Evolutionary conservation across 2,797 vertebrate genomes (phyloP).

Genomic region (Esox lucius): DNA sequence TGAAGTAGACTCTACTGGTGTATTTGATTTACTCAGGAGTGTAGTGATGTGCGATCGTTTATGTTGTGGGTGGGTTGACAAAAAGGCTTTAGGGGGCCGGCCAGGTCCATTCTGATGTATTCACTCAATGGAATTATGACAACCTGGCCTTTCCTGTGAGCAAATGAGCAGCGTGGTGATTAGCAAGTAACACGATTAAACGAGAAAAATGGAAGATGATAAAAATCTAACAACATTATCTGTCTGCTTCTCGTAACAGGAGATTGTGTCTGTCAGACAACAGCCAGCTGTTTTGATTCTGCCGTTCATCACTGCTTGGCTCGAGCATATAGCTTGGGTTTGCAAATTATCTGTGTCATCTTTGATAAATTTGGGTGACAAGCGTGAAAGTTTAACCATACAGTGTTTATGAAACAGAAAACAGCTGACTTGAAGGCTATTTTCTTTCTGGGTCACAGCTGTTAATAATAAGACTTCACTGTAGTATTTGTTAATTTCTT

Average conservation of each 20-base stretch:
- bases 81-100: background rate
- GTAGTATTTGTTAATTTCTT: slow-evolving; percentile 41
- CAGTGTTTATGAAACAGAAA: slow-evolving; percentile 13
- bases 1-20: too few relatives aligned
- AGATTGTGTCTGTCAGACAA: slow-evolving; percentile 26
- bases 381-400: slow-evolving; percentile 15
- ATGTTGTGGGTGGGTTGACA: background rate
- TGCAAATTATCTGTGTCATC: slow-evolving; percentile 5
- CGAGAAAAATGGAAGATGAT: background rate
- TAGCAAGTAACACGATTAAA: background rate
- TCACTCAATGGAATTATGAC: background rate
- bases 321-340: slow-evolving; percentile 1
- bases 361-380: slow-evolving; percentile 19
- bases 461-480: background rate
- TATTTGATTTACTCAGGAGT: too few relatives aligned
- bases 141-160: background rate
- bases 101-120: background rate
- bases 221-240: slow-evolving; percentile 13
- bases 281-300: background rate
- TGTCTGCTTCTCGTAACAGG: slow-evolving; percentile 11
- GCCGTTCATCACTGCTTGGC: background rate
- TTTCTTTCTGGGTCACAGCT: slow-evolving; percentile 17
- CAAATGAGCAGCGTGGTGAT: background rate
- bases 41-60: too few relatives aligned
- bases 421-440: background rate